Evolutionary conservation across 2,113 vertebrate species (phyloP).

Genomic region (Mystacornis crossleyi): DNA sequence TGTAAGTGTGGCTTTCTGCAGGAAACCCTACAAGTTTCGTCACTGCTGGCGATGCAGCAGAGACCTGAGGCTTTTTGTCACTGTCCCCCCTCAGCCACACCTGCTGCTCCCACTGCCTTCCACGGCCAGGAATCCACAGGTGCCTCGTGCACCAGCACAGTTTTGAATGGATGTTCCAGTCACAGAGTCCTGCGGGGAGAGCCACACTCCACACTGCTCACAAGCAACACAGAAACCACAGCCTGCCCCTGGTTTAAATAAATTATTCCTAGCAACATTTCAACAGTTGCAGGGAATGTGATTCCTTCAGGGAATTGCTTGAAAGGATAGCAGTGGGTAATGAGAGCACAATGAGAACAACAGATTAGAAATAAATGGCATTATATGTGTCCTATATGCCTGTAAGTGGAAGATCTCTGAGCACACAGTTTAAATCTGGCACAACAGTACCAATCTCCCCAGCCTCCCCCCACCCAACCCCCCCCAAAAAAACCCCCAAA

Average conservation of each 20-base stretch:
- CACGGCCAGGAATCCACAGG: background rate
- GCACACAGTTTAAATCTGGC: background rate
- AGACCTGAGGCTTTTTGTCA: background rate
- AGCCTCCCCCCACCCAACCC: too few relatives aligned
- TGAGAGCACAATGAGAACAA: background rate
- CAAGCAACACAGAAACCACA: background rate
- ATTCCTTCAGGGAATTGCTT: background rate
- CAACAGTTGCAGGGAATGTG: rapidly evolving
- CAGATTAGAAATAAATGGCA: background rate
- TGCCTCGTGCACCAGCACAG: background rate
- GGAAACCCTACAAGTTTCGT: background rate
- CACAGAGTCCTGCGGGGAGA: rapidly evolving
- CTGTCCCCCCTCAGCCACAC: background rate
- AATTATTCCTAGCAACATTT: background rate
- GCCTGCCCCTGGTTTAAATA: background rate
- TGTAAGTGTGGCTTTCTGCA: background rate
- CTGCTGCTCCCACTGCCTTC: background rate
- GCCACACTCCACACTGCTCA: rapidly evolving
- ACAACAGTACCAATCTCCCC: background rate
- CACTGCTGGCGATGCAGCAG: background rate
- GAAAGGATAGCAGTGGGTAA: background rate
- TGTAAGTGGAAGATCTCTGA: background rate
- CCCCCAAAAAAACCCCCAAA: too few relatives aligned
- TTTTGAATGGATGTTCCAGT: background rate
- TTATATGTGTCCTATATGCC: background rate